Percentiles rank a stretch among this genome's conserved stretches.
These are phyloP conservation scores for Meandrusa payeni DNA, from an alignment of 2,888 invertebrate species.

Conservation along the genomic window DNA sequence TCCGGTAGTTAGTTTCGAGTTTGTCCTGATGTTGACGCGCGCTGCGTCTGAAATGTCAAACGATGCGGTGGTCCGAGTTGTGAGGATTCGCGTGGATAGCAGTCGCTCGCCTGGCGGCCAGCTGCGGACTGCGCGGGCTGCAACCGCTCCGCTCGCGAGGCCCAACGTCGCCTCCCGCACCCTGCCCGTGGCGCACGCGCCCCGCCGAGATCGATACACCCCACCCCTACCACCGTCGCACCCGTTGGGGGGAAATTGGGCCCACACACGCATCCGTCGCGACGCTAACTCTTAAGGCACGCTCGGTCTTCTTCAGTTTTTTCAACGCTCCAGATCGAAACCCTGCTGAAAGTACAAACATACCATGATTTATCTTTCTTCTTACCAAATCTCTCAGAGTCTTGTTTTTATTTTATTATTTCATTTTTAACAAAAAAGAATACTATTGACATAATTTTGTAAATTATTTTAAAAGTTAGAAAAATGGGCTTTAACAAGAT, in stretches of 20 bases:
- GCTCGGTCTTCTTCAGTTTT: slow-evolving; percentile 45
- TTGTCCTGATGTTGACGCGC: slow-evolving; percentile 66
- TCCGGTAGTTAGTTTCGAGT: slow-evolving; percentile 59
- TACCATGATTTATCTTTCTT: neutral
- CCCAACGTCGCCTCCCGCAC: slow-evolving; percentile 50
- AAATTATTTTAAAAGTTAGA: no score
- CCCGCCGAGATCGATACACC: slow-evolving; percentile 74
- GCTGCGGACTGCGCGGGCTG: slow-evolving; percentile 72
- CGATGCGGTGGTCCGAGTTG: slow-evolving; percentile 41
- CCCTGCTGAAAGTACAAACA: slow-evolving; percentile 4
- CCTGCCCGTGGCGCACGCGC: slow-evolving; percentile 67
- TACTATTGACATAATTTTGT: no score
- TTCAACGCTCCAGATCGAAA: slow-evolving; percentile 33
- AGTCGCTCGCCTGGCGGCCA: slow-evolving; percentile 68
- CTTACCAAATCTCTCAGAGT: no score
- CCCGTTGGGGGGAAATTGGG: slow-evolving; percentile 48
- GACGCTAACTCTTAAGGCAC: slow-evolving; percentile 44
- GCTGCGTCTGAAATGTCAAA: slow-evolving; percentile 60
- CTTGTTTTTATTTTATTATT: no score
- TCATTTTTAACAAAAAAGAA: no score
- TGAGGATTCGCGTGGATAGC: slow-evolving; percentile 40
- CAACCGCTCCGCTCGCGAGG: slow-evolving; percentile 42
- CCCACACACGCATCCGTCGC: slow-evolving; percentile 46
- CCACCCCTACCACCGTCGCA: slow-evolving; percentile 59
- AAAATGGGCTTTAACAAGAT: no score